Base-by-base conservation (phyloP, 1,140 invertebrate genomes). In the Maniola jurtina region DNA sequence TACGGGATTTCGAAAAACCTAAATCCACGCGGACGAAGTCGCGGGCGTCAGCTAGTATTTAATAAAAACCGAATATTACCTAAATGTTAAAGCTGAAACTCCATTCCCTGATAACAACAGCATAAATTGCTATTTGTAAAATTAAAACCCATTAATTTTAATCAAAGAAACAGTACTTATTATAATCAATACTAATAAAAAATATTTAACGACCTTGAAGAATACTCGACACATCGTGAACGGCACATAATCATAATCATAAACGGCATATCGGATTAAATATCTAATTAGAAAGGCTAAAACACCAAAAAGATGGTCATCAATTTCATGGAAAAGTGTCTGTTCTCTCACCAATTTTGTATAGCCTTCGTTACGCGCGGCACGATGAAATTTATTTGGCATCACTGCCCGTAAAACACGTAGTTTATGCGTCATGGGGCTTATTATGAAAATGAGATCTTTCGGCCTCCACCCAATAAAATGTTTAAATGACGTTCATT, bases 401-500 rank as follows among this genome's bases (percentile, higher is more conserved):
- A 77, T 78, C 66, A 71, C 64, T 70, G 72, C 70, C 71, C 79
- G 73, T 86, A 88, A 88, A 86, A 45, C 70, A 77, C 67, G 61
- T 77, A 77, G 83, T 82, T 86, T 86, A 84, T 80, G 68, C 61
- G 65, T 68, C 70, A 75, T 63, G 61, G 73, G 66, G 66, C 73
- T 78, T 84, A 84, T 81, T 83, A 80, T 74, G 74, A 77, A 76
- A 77, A 68, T 72, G 71, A 70, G 65, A 71, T 64, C 75, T 81
- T 83, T 82, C 75, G 75, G 69, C 71, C 75, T 78, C 61, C 61
- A 67, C 71, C 57, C 73, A 78, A 82, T 84, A 83, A 86, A 80
- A 78, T 81, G 73, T 82, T 80, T 75, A 75, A 80, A 79, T 72
- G 77, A 85, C 79, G 74, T 82, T 80, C 77, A 84, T 80, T 72